Base-by-base conservation (phyloP, 2,797 vertebrate genomes). In the Acanthurus tractus region DNA sequence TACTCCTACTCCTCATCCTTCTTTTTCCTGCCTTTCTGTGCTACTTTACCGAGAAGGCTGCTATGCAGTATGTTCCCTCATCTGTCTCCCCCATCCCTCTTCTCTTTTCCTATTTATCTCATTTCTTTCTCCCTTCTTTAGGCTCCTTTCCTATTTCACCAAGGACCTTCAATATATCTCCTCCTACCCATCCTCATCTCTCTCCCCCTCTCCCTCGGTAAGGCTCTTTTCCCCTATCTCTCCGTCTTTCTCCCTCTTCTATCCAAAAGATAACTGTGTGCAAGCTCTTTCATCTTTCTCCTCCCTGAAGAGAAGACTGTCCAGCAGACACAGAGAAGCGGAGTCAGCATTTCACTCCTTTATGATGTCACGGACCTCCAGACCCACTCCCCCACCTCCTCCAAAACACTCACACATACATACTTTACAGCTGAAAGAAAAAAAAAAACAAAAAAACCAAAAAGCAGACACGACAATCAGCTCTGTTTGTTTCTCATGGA, bases 271-370 rank as follows among this genome's bases (percentile, higher is more conserved):
- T 92, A 90, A 89, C 90, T 86, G 84, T 74, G 82, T 85, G 84
- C 71, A 79, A 76, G 78, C 84, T 79, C 76, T 92, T 92, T 90
- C 86, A 91, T 92, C 84, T 82, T 85, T 86, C 85, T 89, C 82
- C 73, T 88, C 86, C 88, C 87, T 74, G 59, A 87, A 91, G 91
- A 93, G 83, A 93, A 92, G 86, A 89, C 90, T 92, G 89, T 78
- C 91, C 89, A 86, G 88, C 87, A 81, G 78, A 88, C 81, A 83
- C 80, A 86, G 88, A 89, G 91, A 89, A 92, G 93, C 94, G 88
- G 90, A 93, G 92, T 95, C 96, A 96, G 95, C 95, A 89, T 83
- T 93, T 92, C 81, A 87, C 79, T 74, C 76, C 91, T 81, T 70
- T 84, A 88, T 95, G 94, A 96, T 94, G 95, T 95, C 93, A 94